These are phyloP conservation scores for Sinocyclocheilus anshuiensis DNA, from an alignment of 2,113 vertebrate species.

Conservation along the genomic window DNA sequence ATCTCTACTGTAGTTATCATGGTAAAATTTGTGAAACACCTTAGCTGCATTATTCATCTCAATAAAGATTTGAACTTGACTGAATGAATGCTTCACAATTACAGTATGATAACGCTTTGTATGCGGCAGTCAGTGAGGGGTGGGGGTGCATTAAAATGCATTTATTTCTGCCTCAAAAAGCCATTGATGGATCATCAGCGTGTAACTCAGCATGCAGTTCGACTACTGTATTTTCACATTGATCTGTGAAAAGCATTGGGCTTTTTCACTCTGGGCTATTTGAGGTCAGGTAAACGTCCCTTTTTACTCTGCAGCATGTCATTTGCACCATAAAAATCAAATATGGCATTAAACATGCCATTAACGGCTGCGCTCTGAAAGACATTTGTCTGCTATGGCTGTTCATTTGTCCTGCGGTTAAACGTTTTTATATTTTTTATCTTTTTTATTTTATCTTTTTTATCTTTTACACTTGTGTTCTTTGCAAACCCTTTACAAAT, in stretches of 20 bases:
- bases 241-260: slow-evolving; percentile 19
- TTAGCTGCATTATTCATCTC: not conserved
- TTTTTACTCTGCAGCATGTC: slow-evolving; percentile 19
- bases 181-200: slow-evolving; percentile 38
- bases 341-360: slow-evolving; percentile 22
- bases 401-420: not conserved
- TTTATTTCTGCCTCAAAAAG: not conserved
- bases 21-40: not conserved
- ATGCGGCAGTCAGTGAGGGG: not conserved
- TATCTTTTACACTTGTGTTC: not conserved
- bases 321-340: slow-evolving; percentile 17
- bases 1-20: not conserved
- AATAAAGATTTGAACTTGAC: not conserved
- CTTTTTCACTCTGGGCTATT: slow-evolving; percentile 15
- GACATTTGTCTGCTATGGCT: slow-evolving; percentile 13
- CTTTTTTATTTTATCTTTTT: not conserved
- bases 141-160: slow-evolving; percentile 16
- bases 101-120: not conserved
- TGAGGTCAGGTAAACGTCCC: slow-evolving; percentile 16
- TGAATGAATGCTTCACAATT: not conserved
- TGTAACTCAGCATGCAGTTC: slow-evolving; percentile 23
- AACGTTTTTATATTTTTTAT: not conserved
- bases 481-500: not conserved
- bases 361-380: not conserved
- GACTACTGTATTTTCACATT: slow-evolving; percentile 27